phyloP scores from a whole-genome alignment of 1,140 invertebrate genomes.

The Procambarus clarkii region DNA sequence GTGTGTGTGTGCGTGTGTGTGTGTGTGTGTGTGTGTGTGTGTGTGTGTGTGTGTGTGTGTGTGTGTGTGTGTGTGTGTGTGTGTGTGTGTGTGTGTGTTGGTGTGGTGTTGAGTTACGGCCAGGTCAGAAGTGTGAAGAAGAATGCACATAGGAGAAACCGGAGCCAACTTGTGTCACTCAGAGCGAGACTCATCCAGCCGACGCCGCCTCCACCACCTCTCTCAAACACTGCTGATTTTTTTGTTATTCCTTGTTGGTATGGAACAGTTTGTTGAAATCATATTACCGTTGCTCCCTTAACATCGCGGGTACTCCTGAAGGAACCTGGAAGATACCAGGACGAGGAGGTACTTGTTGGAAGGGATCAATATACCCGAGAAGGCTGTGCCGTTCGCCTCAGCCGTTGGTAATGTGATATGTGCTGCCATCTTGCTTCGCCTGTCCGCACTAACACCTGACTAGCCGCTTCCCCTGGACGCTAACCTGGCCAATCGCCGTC shows the following conservation, averaged over 20 bases:
- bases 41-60: neutral
- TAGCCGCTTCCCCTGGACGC: constrained; percentile 53
- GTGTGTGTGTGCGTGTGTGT: neutral
- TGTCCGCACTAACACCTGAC: constrained; percentile 69
- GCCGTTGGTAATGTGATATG: constrained; percentile 63
- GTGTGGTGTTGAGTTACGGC: constrained; percentile 21
- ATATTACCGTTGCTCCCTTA: no score
- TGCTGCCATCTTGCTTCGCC: constrained; percentile 68
- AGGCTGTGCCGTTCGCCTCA: neutral
- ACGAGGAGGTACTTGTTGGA: no score
- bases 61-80: constrained; percentile 19
- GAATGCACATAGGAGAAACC: constrained; percentile 61
- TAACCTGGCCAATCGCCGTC: constrained; percentile 57
- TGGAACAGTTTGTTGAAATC: no score
- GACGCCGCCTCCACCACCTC: neutral
- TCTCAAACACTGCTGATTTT: no score
- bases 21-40: constrained; percentile 27
- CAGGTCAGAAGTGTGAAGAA: constrained; percentile 65
- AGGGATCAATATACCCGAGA: no score
- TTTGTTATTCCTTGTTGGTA: no score
- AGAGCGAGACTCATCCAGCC: constrained; percentile 28
- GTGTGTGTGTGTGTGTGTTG: constrained; percentile 5
- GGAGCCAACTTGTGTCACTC: constrained; percentile 60
- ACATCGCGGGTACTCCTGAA: no score
- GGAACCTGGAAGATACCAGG: no score